Conservation (phyloP, 2,888 invertebrate genomes). For the Trissolcus brochymenae region DNA sequence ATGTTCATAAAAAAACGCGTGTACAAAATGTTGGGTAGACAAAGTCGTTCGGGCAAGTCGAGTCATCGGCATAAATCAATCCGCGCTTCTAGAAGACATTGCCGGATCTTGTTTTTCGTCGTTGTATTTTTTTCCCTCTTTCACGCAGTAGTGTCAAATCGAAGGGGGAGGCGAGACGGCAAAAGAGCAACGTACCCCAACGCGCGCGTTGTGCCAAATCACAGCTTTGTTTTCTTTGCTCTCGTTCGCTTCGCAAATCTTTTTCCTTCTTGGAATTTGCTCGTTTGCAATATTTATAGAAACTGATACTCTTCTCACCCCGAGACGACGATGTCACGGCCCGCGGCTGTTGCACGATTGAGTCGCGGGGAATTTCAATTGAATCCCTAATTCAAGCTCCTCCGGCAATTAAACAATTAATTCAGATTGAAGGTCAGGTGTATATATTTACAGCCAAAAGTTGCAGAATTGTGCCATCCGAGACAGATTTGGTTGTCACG, state of each 20-base stretch:
- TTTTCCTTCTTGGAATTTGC: slow-evolving; percentile 62
- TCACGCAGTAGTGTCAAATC: slow-evolving; percentile 41
- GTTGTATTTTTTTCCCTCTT: slow-evolving; percentile 36
- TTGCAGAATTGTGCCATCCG: no score
- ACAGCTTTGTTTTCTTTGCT: slow-evolving; percentile 63
- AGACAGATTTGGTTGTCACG: no score
- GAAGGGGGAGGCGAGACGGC: slow-evolving; percentile 31
- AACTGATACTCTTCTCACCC: slow-evolving; percentile 59
- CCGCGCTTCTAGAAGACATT: slow-evolving; percentile 50
- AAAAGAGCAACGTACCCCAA: slow-evolving; percentile 55
- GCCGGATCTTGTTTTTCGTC: slow-evolving; percentile 46
- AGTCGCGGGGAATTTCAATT: no score
- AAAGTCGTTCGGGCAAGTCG: slow-evolving; percentile 12
- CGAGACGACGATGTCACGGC: slow-evolving; percentile 28
- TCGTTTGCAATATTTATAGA: slow-evolving; percentile 66
- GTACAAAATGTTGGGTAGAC: slow-evolving; percentile 21
- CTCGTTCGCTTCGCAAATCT: slow-evolving; percentile 44
- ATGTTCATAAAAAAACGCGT: slow-evolving; percentile 9
- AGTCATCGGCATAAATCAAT: slow-evolving; percentile 63
- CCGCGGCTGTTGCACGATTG: background rate
- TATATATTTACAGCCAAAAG: no score
- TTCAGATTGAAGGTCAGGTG: no score
- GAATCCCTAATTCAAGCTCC: no score
- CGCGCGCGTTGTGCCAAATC: slow-evolving; percentile 47
- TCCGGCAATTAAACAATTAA: no score